phyloP scores from a whole-genome alignment of 2,113 vertebrate genomes.

The Rattus rattus region DNA sequence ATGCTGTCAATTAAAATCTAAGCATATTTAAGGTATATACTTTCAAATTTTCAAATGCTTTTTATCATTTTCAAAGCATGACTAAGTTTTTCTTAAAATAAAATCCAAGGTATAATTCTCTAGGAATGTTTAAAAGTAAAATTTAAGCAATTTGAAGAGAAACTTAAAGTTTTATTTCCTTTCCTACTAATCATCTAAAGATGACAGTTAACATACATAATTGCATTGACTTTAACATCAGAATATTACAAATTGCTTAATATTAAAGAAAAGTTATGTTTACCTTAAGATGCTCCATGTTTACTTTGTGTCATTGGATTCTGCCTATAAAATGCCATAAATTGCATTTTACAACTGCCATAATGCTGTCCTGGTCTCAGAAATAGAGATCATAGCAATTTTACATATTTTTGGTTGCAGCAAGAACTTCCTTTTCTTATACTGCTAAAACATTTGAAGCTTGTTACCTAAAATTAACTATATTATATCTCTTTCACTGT shows the following conservation, averaged over 20 bases:
- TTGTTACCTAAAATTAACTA: neutral
- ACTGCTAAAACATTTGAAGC: neutral
- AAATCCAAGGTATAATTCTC: neutral
- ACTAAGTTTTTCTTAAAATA: neutral
- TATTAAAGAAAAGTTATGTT: neutral
- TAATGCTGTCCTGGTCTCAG: conserved; percentile 21
- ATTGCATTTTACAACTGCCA: neutral
- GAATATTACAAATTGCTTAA: conserved; percentile 16
- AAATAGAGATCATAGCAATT: neutral
- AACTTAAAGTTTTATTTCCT: neutral
- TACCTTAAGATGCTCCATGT: neutral
- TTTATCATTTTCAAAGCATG: neutral
- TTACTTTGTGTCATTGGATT: neutral
- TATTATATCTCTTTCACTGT: neutral
- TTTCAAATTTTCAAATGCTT: neutral
- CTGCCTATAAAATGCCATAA: neutral
- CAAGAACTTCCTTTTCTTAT: neutral
- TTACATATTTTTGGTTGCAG: neutral
- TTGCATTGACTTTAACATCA: neutral
- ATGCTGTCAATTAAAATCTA: neutral
- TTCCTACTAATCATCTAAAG: neutral
- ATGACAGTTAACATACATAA: neutral
- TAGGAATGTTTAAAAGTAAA: neutral
- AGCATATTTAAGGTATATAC: neutral
- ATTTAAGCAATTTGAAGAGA: neutral